Evolutionary conservation across 2,797 vertebrate genomes (phyloP).

Genomic region (Alosa sapidissima): DNA sequence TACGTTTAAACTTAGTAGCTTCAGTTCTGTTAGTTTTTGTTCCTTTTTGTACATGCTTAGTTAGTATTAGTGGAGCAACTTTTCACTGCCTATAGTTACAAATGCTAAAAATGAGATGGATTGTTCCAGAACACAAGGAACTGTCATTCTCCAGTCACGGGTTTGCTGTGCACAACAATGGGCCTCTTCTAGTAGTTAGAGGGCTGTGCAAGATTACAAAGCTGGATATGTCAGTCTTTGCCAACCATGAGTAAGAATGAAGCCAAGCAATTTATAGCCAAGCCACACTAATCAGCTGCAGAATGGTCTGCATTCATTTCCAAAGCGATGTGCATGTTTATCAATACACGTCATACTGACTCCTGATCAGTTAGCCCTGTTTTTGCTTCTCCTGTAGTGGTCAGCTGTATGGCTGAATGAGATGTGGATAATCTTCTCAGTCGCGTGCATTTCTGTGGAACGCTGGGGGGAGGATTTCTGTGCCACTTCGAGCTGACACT

Average conservation of each 20-base stretch:
- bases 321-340: neutral
- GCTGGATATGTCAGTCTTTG: slow-evolving; percentile 16
- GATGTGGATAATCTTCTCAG: neutral
- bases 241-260: slow-evolving; percentile 19
- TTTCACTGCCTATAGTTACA: neutral
- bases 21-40: neutral
- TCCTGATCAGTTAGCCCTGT: neutral
- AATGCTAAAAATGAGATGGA: neutral
- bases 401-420: neutral
- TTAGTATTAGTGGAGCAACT: neutral
- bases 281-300: neutral
- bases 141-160: slow-evolving; percentile 6
- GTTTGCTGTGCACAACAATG: slow-evolving; percentile 6
- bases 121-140: slow-evolving; percentile 14
- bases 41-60: neutral
- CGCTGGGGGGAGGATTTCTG: neutral
- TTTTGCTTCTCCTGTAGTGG: neutral
- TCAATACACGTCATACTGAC: neutral
- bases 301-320: neutral
- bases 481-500: neutral
- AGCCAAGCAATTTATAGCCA: neutral
- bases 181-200: slow-evolving; percentile 9
- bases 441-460: neutral
- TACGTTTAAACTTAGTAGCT: neutral
- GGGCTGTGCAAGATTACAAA: neutral